Base-by-base conservation (phyloP, 2,888 invertebrate genomes). In the Sarcophaga variegata region DNA sequence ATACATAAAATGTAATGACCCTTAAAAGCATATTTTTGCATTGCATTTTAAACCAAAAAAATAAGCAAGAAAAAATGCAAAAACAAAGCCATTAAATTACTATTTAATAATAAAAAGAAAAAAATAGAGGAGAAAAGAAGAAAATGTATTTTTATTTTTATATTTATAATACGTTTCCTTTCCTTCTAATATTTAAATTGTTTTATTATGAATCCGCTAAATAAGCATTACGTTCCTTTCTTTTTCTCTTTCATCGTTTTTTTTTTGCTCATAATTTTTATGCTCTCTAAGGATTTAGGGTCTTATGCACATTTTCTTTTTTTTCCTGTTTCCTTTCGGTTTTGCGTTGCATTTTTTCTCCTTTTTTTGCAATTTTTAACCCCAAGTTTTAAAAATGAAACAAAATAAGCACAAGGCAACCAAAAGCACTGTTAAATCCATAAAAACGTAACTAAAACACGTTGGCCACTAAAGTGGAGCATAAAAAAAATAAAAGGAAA, bases 371-470 rank as follows among this genome's bases (percentile, higher is more conserved):
- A 17, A 27, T 25, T 66, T 27, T 66, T 72, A 69, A 82, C 63
- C 25, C 63, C 25, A 80, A 72, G 49, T 14, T 49, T 11, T 14
- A 49, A 49, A 49, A 49, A 49, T 49, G 14, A 22, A 4, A 60
- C 74, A 49, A 79, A 78, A 75, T 64, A 66, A 75, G 22, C 47
- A 75, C 22, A 66, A 54, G 64, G 14, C 37, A 62, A 72, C 12
- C 27, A 76, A 64, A 76, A 75, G 17, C 75, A 49, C 12, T 14
- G 27, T 71, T 70, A 83, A 86, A 80, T 74, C 69, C 72, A n/a
- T 60, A 45, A 77, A 83, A 84, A 71, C 67, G 70, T 63, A 62
- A 81, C 69, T 77, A 27, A 86, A 83, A 81, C 71, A 81, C 66
- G 74, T 45, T 78, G 77, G 62, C 77, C 72, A 78, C 81, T 59